Conservation (phyloP, 23 tunicate genomes). For the Ascidia mentula region DNA sequence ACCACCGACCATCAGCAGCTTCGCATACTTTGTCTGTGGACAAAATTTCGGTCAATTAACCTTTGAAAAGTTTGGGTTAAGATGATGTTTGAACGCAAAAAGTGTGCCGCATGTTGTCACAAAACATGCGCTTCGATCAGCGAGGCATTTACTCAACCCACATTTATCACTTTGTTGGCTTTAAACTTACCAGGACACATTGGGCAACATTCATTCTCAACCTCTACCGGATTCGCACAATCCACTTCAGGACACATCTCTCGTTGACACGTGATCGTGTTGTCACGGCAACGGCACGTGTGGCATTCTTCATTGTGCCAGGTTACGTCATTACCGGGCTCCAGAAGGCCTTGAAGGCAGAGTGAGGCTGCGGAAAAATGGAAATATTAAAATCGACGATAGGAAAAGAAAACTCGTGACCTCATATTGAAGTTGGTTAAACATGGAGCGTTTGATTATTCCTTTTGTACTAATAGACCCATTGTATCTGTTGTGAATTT, state of each 20-base stretch:
- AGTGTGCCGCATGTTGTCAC: too few relatives aligned
- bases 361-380: conserved; percentile 27
- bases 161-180: too few relatives aligned
- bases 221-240: conserved; percentile 54
- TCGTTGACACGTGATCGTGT: conserved; percentile 40
- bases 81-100: neutral
- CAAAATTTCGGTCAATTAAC: neutral
- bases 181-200: conserved; percentile 73
- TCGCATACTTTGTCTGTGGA: conserved; percentile 72
- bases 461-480: too few relatives aligned
- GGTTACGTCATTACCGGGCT: conserved; percentile 10
- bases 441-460: too few relatives aligned
- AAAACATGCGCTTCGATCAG: too few relatives aligned
- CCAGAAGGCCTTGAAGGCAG: conserved; percentile 36
- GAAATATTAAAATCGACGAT: too few relatives aligned
- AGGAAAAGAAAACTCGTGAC: too few relatives aligned
- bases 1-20: conserved; percentile 77
- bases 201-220: conserved; percentile 80
- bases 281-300: conserved; percentile 48
- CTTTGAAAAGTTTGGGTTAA: neutral
- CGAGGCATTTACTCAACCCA: neutral
- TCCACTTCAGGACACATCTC: conserved; percentile 57
- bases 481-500: too few relatives aligned
- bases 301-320: conserved; percentile 71
- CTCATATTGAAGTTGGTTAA: too few relatives aligned